Base-by-base conservation (phyloP, 2,113 vertebrate genomes). In the Donacobius atricapilla region DNA sequence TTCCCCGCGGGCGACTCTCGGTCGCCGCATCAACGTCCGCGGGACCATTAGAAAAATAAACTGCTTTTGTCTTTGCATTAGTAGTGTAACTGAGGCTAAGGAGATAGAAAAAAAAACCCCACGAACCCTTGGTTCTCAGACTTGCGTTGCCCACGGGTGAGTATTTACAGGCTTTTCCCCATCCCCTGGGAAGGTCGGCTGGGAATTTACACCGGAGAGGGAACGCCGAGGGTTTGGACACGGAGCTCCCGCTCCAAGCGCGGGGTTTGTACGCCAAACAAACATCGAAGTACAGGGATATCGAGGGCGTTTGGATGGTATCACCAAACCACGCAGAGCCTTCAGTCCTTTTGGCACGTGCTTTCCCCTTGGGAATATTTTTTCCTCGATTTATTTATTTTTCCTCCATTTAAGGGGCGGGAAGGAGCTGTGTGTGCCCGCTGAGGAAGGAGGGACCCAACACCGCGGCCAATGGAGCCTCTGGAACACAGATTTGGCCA, bases 11-110 rank as follows among this genome's bases (percentile, higher is more conserved):
- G 72, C 40, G 40, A 42, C 81, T 45, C 76, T n/a, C 35, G 1
- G 44, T 5, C 2, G 20, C 40, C 13, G 70, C 82, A 3, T 18
- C 77, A 0, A 7, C 24, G 0, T 5, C 57, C 20, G 77, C 90
- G 45, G 88, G 95, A 78, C 76, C 78, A 0, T 93, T 96, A 97
- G n/a, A 97, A 97, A 97, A 96, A 95, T 95, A 96, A 95, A 96
- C 83, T 53, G 83, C 68, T 92, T 87, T 14, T 84, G 56, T 31
- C 94, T 95, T 82, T 88, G 92, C 89, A 91, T 93, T 44, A 58
- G 70, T 87, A 19, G 40, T 9, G 20, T 48, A 66, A 82, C 87
- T 4, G 75, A 72, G 71, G 5, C 56, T 57, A 57, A 83, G 70
- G 96, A 70, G 60, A 85, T 95, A 93, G 77, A 88, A 95, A 37